Base-by-base conservation (phyloP, 2,797 vertebrate genomes). In the Acridotheres tristis region DNA sequence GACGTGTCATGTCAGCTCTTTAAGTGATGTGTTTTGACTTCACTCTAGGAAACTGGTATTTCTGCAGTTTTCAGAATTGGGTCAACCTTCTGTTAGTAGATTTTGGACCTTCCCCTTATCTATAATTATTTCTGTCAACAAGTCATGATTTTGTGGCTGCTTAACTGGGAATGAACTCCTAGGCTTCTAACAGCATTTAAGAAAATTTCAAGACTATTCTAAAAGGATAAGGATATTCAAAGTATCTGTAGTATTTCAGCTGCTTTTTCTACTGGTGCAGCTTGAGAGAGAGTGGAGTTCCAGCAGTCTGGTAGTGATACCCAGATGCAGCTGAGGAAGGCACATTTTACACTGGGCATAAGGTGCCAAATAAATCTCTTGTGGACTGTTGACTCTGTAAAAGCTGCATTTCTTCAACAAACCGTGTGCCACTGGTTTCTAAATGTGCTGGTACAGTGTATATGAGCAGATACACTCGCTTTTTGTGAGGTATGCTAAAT, bases 361-460 rank as follows among this genome's bases (percentile, higher is more conserved):
- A 74, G 27, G 40, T 67, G 71, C 53, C 55, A 45, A 62, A 43
- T 48, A 29, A 62, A 86, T 54, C 14, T 45, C 13, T 27, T 43
- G 61, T 20, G 42, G 34, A 68, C 30, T 23, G 27, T 55, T 85
- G 72, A 38, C 55, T 83, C 78, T 42, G 9, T 53, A 29, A 38
- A 73, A 87, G 26, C 34, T 71, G 34, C 29, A 8, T 47, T 85
- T 94, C 57, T 86, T 81, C 79, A 73, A 32, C 74, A 82, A 85
- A 36, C 43, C 38, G 5, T 7, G 30, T 62, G 51, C 59, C 20
- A 34, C 43, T 79, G 0, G 1, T 61, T 82, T 75, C 27, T 82
- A 7, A 68, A 57, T 78, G 32, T 77, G 69, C 54, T 88, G 58
- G 23, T 81, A 8, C 0, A 32, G 34, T 68, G 9, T 62, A 10